Base-by-base conservation (phyloP, 2,113 vertebrate species). In the Podilymbus podiceps region DNA sequence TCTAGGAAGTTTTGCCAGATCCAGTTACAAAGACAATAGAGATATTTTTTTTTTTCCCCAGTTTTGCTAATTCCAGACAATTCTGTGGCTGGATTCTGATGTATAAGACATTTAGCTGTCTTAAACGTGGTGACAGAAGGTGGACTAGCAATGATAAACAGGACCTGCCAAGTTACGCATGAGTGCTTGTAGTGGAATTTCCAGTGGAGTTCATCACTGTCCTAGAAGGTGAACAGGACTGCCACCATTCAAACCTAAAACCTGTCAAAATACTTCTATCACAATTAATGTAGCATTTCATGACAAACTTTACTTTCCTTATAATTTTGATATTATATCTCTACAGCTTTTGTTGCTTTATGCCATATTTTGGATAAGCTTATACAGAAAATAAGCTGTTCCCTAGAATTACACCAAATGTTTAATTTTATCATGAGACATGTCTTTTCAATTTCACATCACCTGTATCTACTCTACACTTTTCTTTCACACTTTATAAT, bases 1-100 rank as follows among this genome's bases (percentile, higher is more conserved):
- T 79, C 66, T 95, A 97, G 87, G 85, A 97, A 77, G 53, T 91
- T 95, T 89, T 95, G 86, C 94, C 97, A 97, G 96, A 85, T 97
- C 72, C 31, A 82, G 69, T 95, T 92, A 58, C 53, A 92, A 95
- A 95, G 76, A 95, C 95, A 97, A 96, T 95, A 55, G 81, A 75
- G 77, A 91, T 6, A 91, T 6, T 30, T 56, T 68, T 28, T 66
- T 49, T 90, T 76, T 59, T 8, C 3, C 46, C 50, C n/a, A 62
- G 74, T 89, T 97, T 64, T 95, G 40, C 77, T 95, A 94, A 95
- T 95, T 96, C 95, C 96, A 95, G 86, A 95, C 82, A 93, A 90
- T 92, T 95, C 95, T 95, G 93, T 95, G 94, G 88, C 86, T 94
- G 12, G 53, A 86, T 91, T 95, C 83, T 90, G 86, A 75, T 87